Evolutionary conservation across 2,888 invertebrate species (phyloP), one percentile per base, ranked within the genome.

Genomic region (Flabesymbios commensalis): DNA sequence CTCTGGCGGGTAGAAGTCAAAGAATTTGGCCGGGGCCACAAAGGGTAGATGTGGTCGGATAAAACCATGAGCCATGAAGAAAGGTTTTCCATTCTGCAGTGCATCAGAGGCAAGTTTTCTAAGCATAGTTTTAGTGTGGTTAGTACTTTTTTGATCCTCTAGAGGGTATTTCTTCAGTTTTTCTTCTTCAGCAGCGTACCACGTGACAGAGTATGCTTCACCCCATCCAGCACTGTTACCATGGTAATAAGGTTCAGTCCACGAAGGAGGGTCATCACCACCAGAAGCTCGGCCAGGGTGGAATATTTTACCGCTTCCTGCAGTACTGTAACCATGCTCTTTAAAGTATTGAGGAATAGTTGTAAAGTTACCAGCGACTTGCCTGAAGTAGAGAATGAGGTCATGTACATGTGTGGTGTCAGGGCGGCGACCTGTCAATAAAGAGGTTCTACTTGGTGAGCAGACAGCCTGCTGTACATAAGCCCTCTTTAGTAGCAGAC

Each of bases 201-300:
- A 74, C 28, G 70, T 72, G 17, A 62, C 36, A 1, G 47, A 31
- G 3, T 31, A 53, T 2, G 19, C 48, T 22, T 64, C 57, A 28
- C 39, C 43, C 61, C 60, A 67, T 51, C 58, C 53, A 22, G 19
- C 17, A 10, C 26, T 29, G 33, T 59, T 41, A 1, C 65, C 65
- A 29, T 65, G 66, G 53, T 59, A 73, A 47, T 72, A 72, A 1
- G 68, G 64, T 31, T 67, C 54, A 2, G 70, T 64, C 74, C 74
- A 74, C 2, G 73, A 74, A 7, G 70, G 48, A 0, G 74, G 73
- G 51, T 74, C 73, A 92, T 81, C 83, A 92, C 93, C 61, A 93
- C 93, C 59, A n/a, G 59, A 49, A 19, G 57, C 57, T 14, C 19
- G 26, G n/a, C 65, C 65, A 3, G 62, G 63, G 33, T 66, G 66